phyloP scores from a whole-genome alignment of 2,113 vertebrate species.

The Catharus bicknelli region DNA sequence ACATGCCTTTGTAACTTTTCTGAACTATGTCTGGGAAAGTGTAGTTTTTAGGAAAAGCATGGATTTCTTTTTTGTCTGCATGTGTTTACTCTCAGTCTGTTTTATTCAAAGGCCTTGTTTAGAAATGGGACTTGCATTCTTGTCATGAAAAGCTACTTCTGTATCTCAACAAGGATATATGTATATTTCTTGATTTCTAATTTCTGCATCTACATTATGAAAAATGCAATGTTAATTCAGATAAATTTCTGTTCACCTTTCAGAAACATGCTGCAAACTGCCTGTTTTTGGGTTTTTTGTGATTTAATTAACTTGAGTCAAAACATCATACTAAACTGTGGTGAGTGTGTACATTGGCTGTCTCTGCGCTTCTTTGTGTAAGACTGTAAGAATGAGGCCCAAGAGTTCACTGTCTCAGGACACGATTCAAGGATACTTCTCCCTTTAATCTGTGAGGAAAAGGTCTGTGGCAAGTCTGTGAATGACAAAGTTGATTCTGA shows the following conservation, averaged over 20 bases:
- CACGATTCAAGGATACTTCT: neutral
- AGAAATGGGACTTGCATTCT: neutral
- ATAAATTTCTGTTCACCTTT: neutral
- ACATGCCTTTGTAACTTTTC: neutral
- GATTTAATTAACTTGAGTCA: neutral
- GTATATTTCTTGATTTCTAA: neutral
- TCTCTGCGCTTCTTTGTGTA: neutral
- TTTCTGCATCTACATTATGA: neutral
- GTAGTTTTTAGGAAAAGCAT: neutral
- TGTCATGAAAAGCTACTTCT: neutral
- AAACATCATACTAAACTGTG: neutral
- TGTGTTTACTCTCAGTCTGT: neutral
- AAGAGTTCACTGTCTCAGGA: neutral
- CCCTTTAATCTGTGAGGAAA: neutral
- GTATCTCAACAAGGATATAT: neutral
- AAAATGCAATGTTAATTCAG: neutral
- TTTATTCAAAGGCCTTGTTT: neutral
- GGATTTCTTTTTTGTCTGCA: neutral
- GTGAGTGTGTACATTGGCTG: neutral
- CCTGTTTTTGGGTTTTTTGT: rapidly evolving
- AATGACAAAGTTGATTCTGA: neutral
- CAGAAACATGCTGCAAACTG: neutral
- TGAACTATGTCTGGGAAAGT: neutral
- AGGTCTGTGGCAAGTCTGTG: neutral
- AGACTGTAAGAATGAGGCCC: neutral